Evolutionary conservation across 2,888 invertebrate genomes (phyloP).

Genomic region (Nomada ferruginata): DNA sequence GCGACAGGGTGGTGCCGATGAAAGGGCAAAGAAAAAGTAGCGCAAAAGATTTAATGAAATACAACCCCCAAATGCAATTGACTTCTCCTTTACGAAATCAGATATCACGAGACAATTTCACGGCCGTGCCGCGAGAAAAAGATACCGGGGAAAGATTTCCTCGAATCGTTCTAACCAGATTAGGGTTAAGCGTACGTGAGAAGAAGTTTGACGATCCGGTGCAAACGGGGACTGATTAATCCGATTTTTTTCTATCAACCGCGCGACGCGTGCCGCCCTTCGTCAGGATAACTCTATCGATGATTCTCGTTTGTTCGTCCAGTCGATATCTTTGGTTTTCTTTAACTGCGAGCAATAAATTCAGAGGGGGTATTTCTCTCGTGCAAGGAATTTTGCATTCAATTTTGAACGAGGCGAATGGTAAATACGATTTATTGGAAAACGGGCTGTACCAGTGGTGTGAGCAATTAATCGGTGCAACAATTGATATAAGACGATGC

Average conservation of each 20-base stretch:
- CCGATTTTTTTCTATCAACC: conserved; percentile 53
- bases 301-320: background rate
- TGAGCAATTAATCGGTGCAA: background rate
- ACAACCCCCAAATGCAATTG: conserved; percentile 5
- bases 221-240: conserved; percentile 62
- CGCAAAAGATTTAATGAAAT: background rate
- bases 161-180: conserved; percentile 63
- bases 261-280: conserved; percentile 34
- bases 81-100: conserved; percentile 35
- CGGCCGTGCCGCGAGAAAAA: conserved; percentile 21
- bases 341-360: background rate
- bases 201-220: conserved; percentile 43
- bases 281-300: background rate
- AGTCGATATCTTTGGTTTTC: background rate
- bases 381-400: background rate
- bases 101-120: conserved; percentile 34
- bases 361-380: too few species aligned
- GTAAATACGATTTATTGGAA: too few species aligned
- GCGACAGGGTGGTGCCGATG: too few species aligned
- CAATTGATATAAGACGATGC: conserved; percentile 29
- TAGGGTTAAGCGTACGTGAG: conserved; percentile 69
- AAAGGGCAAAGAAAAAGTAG: too few species aligned
- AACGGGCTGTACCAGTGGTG: too few species aligned
- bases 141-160: conserved; percentile 35
- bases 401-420: too few species aligned